Evolutionary conservation across 2,888 invertebrate genomes (phyloP), one percentile per base, ranked within the genome.

Genomic region (Eupithecia vulgata): DNA sequence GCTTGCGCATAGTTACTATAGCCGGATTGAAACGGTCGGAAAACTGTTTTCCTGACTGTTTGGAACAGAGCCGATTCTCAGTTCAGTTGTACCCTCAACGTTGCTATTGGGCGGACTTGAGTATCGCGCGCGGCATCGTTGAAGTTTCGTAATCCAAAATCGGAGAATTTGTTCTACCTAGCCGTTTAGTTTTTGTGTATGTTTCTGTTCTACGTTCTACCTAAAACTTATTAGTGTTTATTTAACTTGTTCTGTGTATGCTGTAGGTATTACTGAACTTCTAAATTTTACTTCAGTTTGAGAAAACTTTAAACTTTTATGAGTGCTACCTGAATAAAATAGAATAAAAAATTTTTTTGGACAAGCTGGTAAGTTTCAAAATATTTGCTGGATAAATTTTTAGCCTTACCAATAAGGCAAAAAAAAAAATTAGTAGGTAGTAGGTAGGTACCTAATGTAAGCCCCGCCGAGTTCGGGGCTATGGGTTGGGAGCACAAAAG

Each of bases 31-130:
- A 88, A 86, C 85, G 85, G 37, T 83, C 75, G 85, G 86, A 87
- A 89, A 89, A 89, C 83, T 83, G 87, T 89, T 88, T 86, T 85
- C 61, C 81, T 83, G 85, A 85, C 72, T 72, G 84, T 86, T 87
- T 84, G 80, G 80, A 81, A 86, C 83, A 10, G 57, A 80, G 81
- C 77, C 82, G 84, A 86, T 82, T 84, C 81, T 90, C 90, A 93
- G 93, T 93, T 90, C 90, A 93, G 93, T 93, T 84, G 85, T 83
- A 89, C 87, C 85, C 88, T 86, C 85, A 85, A 82, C 86, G 86
- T 83, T 84, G 88, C 81, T 79, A 81, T 78, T 84, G 81, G 85
- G 87, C 77, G 80, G 87, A 83, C 78, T 81, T 78, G 76, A 75
- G 74, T n/a, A 71, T 68, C 77, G 77, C 76, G 78, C 76, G 77